A percentile compares a stretch with the other conserved stretches of the same genome.
These are phyloP conservation scores for Carcinoscorpius rotundicauda DNA, from an alignment of 1,140 invertebrate species.

Conservation along the genomic window DNA sequence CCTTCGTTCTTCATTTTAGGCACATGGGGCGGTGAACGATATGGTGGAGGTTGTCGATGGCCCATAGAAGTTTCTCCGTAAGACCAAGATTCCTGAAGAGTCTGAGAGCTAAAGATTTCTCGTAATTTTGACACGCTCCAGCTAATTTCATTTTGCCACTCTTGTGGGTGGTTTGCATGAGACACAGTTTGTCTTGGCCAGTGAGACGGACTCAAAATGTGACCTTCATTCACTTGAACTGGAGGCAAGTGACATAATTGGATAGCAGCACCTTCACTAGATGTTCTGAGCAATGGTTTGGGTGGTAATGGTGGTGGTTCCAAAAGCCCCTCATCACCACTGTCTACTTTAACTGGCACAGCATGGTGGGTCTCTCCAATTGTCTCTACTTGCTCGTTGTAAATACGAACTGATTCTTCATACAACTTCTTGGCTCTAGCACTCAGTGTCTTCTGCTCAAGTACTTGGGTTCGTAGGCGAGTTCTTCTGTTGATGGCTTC, in stretches of 20 bases:
- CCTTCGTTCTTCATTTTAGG: no score
- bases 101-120: slow-evolving; percentile 27
- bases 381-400: slow-evolving; percentile 24
- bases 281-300: slow-evolving; percentile 1
- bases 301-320: slow-evolving; percentile 14
- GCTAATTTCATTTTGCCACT: slow-evolving; percentile 30
- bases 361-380: slow-evolving; percentile 21
- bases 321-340: slow-evolving; percentile 7
- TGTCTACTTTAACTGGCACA: slow-evolving; percentile 19
- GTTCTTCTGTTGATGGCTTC: slow-evolving; percentile 28
- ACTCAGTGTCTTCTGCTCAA: slow-evolving; percentile 31
- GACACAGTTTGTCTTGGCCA: slow-evolving; percentile 14
- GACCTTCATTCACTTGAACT: slow-evolving; percentile 15
- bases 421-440: slow-evolving; percentile 33
- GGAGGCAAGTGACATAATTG: slow-evolving; percentile 14
- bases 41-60: no score
- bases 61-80: no score
- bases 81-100: no score
- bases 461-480: slow-evolving; percentile 21
- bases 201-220: slow-evolving; percentile 3
- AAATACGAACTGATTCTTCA: slow-evolving; percentile 34
- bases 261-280: slow-evolving; percentile 5
- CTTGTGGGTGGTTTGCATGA: slow-evolving; percentile 9
- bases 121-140: slow-evolving; percentile 35
- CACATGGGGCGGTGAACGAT: no score